Evolutionary conservation across 2,797 vertebrate genomes (phyloP).

Genomic region (Poecilia picta): DNA sequence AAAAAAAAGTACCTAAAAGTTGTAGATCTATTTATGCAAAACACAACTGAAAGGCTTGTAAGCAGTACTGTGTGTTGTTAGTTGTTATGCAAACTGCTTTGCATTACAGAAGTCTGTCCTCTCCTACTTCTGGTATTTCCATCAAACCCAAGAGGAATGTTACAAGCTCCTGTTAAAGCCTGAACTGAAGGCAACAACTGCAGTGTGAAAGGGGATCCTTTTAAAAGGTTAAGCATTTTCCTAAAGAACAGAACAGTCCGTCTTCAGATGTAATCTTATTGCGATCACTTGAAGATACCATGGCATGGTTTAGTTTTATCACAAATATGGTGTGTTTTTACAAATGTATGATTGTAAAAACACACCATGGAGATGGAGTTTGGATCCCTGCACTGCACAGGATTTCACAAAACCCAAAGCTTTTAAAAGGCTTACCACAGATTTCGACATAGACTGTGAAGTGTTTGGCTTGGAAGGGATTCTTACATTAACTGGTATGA

Average conservation of each 20-base stretch:
- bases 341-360: not conserved
- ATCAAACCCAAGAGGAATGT: conserved; percentile 70
- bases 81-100: not conserved
- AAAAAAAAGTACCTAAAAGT: not conserved
- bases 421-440: not conserved
- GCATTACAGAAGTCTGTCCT: conserved; percentile 12
- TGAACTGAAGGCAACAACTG: conserved; percentile 35
- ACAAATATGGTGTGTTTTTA: too few species aligned
- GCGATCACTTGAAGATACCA: not conserved
- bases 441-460: not conserved
- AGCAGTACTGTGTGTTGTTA: not conserved
- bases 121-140: conserved; percentile 46
- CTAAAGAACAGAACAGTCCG: not conserved
- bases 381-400: not conserved
- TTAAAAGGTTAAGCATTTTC: not conserved
- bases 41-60: not conserved
- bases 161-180: conserved; percentile 40
- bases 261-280: not conserved
- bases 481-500: not conserved
- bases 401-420: not conserved
- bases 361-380: not conserved
- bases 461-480: not conserved
- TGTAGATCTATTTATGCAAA: not conserved
- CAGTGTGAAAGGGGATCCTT: not conserved
- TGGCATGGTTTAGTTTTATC: not conserved